Evolutionary conservation across 2,797 vertebrate genomes (phyloP), one percentile per base, ranked within the genome.

Genomic region (Parauchenoglanis punctatus): DNA sequence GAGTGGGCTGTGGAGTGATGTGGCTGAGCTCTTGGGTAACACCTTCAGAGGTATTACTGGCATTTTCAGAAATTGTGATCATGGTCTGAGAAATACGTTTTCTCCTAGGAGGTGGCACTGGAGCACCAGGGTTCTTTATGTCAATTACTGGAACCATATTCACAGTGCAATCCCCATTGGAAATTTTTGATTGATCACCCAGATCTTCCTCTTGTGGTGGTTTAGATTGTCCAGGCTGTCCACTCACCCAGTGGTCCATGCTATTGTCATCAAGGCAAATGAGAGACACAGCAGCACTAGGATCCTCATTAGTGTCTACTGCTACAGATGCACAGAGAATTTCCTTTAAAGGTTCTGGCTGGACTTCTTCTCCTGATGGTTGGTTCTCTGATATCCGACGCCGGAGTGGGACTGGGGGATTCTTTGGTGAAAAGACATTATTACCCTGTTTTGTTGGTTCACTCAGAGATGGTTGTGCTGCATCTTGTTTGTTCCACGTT

Each of bases 31-130:
- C 11, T 59, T 40, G 0, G 75, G 85, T 0, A n/a, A 61, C 56
- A 59, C 63, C 28, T 28, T 20, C 35, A 23, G 81, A 49, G 35
- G 8, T 68, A 20, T 85, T 58, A 4, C 35, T 73, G 56, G 6
- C 46, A 40, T 84, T 52, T 84, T 86, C 61, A 17, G 52, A 49
- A 35, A 73, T 46, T 12, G 25, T 61, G 4, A 18, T 73, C 46
- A 87, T 75, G 12, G 23, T 91, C 49, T 92, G 90, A 59, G 95
- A 93, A 5, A 90, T 13, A 13, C 93, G 93, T 89, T 97, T 99
- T 84, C 93, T 97, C 91, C 98, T 96, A 0, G 97, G 98, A 0
- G 98, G 98, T 11, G 97, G 97, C 13, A 99, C 90, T 0, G 98
- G 98, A 59, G 93, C 89, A 10, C 4, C n/a, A 63, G 63, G 82